phyloP scores from a whole-genome alignment of 2,797 vertebrate species.

The Lates japonicus region DNA sequence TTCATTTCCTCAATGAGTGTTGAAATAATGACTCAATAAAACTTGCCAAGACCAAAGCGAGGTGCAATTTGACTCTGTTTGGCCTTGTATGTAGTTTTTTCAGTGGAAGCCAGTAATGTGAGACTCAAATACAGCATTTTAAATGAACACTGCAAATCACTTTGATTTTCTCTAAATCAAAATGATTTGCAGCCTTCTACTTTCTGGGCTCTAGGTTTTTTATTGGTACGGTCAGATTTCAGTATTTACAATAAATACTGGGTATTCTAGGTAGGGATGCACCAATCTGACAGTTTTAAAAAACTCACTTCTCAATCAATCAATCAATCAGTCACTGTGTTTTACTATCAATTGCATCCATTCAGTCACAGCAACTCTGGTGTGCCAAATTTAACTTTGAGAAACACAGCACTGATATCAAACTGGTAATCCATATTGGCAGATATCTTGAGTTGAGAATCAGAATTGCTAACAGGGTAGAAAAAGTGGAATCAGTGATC shows the following conservation, averaged over 20 bases:
- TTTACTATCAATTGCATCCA: neutral
- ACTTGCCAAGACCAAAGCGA: neutral
- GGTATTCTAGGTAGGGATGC: neutral
- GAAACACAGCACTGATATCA: neutral
- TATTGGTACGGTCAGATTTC: neutral
- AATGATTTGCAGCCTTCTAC: neutral
- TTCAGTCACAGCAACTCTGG: neutral
- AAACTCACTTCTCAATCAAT: no score
- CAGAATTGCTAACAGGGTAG: neutral
- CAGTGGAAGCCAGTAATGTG: neutral
- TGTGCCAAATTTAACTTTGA: neutral
- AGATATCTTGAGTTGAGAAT: neutral
- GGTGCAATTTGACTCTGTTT: neutral
- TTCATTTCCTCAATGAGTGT: neutral
- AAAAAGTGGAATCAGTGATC: neutral
- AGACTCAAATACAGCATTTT: constrained; percentile 7
- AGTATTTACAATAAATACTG: neutral
- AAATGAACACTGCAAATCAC: neutral
- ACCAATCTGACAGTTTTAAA: no score
- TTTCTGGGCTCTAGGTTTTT: neutral
- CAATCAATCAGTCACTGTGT: no score
- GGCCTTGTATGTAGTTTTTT: neutral
- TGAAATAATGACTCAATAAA: constrained; percentile 6
- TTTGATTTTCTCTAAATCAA: neutral
- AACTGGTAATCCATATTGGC: neutral